phyloP scores from a whole-genome alignment of 1,140 invertebrate genomes.

The Aphaenogaster ashmeadi region DNA sequence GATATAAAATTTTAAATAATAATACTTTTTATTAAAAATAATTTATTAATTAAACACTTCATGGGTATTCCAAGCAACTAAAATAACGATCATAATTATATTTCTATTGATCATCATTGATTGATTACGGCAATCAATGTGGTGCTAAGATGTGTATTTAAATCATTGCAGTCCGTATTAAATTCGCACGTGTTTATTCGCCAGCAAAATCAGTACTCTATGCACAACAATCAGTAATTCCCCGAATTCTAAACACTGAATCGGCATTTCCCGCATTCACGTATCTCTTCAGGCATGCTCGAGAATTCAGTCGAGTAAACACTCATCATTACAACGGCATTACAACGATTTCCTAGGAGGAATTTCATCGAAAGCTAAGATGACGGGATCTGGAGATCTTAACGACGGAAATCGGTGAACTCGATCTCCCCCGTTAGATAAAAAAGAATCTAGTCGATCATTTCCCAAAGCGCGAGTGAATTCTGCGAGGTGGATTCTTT shows the following conservation, averaged over 20 bases:
- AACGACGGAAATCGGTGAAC: slow-evolving; percentile 59
- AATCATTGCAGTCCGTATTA: neutral
- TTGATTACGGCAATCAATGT: neutral
- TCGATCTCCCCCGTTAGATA: slow-evolving; percentile 13
- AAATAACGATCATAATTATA: neutral
- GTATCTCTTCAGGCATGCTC: slow-evolving; percentile 54
- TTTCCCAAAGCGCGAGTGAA: slow-evolving; percentile 6
- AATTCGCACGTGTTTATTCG: slow-evolving; percentile 1
- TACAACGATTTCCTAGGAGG: slow-evolving; percentile 6
- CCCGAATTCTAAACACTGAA: slow-evolving; percentile 20
- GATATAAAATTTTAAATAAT: neutral
- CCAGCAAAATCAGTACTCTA: slow-evolving; percentile 30
- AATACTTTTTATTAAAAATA: neutral
- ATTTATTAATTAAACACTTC: neutral
- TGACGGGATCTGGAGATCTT: slow-evolving; percentile 29
- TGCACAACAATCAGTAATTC: neutral
- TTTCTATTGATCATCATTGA: neutral
- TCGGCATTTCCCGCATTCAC: slow-evolving; percentile 27
- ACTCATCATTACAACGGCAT: slow-evolving; percentile 34
- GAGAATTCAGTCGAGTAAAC: slow-evolving; percentile 38
- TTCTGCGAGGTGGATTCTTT: neutral
- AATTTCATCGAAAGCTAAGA: slow-evolving; percentile 63
- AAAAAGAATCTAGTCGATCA: slow-evolving; percentile 48
- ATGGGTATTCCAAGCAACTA: neutral
- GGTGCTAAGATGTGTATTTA: neutral